Base-by-base conservation (phyloP, 2,113 vertebrate species). In the Nannobrachium achirus region DNA sequence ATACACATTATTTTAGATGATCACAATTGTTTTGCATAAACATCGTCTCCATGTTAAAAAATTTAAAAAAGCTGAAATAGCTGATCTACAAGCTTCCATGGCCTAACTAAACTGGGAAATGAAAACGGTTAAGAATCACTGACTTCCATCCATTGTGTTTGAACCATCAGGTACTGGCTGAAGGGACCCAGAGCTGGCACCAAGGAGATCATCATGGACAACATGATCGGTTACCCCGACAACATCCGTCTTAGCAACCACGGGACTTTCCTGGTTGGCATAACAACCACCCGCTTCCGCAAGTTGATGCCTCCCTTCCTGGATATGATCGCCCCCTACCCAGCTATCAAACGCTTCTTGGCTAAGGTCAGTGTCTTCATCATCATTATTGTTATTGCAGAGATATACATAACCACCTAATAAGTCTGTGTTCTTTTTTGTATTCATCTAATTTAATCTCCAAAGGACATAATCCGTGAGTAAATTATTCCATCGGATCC, bases 201-300 rank as follows among this genome's bases (percentile, higher is more conserved):
- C 56, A 90, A 79, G 69, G 91, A 89, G 53, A 46, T 87, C 10
- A 14, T 92, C 76, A 53, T 88, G 63, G 88, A 88, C 83, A 93
- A 92, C 82, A 81, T 93, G 83, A 83, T 89, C 4, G 92, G 91
- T 67, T 93, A 93, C 66, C 92, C 92, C 0, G 91, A 93, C 87
- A 93, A 92, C 85, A 91, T 93, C 63, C 89, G 92, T 25, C 83
- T 85, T 1, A 92, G 90, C 49, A 82, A 84, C 65, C 85, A 41
- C 0, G 78, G 86, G 1, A 92, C 91, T 0, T 90, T 92, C 72
- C 83, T 92, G 65, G 86, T 91, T 38, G 92, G 92, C 65, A 84
- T 94, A 60, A 84, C 87, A 1, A 91, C 91, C 10, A 67, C 86
- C 10, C 72, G 73, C 6, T 89, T 93, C 66, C 66, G 73, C 16